phyloP scores from a whole-genome alignment of 92 coral and sea anemone species.

The Porites divaricata region DNA sequence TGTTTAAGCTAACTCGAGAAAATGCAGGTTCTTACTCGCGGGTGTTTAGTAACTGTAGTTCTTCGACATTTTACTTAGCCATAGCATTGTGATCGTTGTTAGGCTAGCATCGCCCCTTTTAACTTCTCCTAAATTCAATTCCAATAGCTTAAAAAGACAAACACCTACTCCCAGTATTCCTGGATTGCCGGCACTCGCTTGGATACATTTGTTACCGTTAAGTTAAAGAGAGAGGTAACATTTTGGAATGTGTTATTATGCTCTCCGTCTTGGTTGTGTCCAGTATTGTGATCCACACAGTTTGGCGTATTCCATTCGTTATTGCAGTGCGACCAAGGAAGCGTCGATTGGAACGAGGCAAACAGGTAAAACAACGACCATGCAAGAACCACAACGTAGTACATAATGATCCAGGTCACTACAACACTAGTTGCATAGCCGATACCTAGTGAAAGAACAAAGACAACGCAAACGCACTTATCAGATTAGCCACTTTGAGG shows the following conservation, averaged over 20 bases:
- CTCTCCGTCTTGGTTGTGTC: not conserved
- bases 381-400: conserved; percentile 83
- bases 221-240: not conserved
- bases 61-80: too few species aligned
- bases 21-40: too few species aligned
- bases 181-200: conserved; percentile 64
- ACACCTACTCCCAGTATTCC: conserved; percentile 90
- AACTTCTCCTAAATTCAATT: too few species aligned
- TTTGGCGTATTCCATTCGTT: conserved; percentile 80
- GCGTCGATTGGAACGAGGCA: conserved; percentile 72
- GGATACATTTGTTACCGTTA: conserved; percentile 19
- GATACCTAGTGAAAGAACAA: conserved; percentile 59
- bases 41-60: too few species aligned
- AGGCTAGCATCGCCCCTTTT: too few species aligned
- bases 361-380: conserved; percentile 91
- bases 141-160: too few species aligned
- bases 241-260: conserved; percentile 9
- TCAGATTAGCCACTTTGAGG: not conserved
- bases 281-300: conserved; percentile 34
- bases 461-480: not conserved
- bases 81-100: too few species aligned
- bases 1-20: too few species aligned
- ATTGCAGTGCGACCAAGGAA: conserved; percentile 87
- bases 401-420: conserved; percentile 78
- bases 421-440: conserved; percentile 89